Conservation (phyloP, 1,140 invertebrate genomes). For the Anoplolepis gracilipes region DNA sequence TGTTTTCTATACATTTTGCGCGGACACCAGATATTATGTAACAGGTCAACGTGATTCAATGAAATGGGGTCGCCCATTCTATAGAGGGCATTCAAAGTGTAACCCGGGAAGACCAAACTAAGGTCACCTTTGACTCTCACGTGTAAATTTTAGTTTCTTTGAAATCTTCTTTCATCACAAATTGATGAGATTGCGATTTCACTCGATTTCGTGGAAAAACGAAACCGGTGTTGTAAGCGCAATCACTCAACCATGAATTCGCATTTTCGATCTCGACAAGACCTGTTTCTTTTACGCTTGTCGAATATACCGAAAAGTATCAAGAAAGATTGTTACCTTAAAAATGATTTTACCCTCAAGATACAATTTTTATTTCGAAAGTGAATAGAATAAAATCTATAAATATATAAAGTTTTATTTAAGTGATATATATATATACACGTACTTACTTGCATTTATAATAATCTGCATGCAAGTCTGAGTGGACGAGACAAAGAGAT, state of each 20-base stretch:
- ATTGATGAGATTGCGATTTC: conserved; percentile 7
- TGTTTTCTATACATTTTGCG: conserved; percentile 6
- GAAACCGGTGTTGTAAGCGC: neutral
- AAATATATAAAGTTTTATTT: neutral
- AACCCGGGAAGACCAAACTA: neutral
- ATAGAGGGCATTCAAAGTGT: conserved; percentile 10
- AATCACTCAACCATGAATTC: neutral
- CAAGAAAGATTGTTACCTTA: neutral
- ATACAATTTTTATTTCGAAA: neutral
- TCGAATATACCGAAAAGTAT: neutral
- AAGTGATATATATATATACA: no score
- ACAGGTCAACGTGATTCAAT: conserved; percentile 5
- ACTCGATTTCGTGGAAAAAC: neutral
- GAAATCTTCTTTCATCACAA: neutral
- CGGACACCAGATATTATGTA: neutral
- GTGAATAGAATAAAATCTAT: neutral
- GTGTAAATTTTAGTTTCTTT: neutral
- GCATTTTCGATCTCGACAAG: neutral
- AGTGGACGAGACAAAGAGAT: neutral
- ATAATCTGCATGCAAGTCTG: neutral
- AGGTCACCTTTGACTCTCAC: conserved; percentile 19
- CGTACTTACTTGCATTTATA: neutral
- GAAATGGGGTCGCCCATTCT: conserved; percentile 14
- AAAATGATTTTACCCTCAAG: neutral
- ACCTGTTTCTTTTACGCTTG: neutral